phyloP scores from a whole-genome alignment of 2,113 vertebrate genomes.

The Beaufortia kweichowensis region DNA sequence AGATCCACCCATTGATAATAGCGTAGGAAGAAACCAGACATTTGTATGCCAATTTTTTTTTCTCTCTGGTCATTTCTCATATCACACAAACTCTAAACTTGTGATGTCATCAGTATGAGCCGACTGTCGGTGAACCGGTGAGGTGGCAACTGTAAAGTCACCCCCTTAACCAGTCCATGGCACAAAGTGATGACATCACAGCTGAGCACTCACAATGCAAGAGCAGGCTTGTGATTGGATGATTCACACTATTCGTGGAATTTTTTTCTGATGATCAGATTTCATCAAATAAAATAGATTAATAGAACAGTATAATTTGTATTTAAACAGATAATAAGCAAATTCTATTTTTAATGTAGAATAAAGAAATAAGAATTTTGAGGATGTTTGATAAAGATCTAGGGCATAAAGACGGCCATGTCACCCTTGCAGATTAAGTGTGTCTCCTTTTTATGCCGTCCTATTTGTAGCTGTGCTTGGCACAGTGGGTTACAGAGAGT shows the following conservation, averaged over 20 bases:
- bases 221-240: neutral
- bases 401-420: neutral
- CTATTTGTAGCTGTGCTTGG: slow-evolving; percentile 31
- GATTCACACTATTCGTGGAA: neutral
- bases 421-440: neutral
- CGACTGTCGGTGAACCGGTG: slow-evolving; percentile 12
- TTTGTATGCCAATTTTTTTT: neutral
- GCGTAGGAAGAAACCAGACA: neutral
- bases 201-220: neutral
- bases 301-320: neutral
- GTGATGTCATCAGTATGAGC: slow-evolving; percentile 35
- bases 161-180: neutral
- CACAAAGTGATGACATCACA: neutral
- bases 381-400: neutral
- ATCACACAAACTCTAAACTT: neutral
- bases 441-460: neutral
- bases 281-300: neutral
- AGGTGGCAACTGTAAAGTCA: slow-evolving; percentile 25
- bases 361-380: neutral
- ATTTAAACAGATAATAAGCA: neutral
- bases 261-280: neutral
- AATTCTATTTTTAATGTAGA: too few relatives aligned
- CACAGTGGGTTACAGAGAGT: slow-evolving; percentile 29
- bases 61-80: neutral
- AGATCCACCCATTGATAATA: too few relatives aligned